phyloP scores from a whole-genome alignment of 2,888 invertebrate genomes.

The Pandemis corylana region DNA sequence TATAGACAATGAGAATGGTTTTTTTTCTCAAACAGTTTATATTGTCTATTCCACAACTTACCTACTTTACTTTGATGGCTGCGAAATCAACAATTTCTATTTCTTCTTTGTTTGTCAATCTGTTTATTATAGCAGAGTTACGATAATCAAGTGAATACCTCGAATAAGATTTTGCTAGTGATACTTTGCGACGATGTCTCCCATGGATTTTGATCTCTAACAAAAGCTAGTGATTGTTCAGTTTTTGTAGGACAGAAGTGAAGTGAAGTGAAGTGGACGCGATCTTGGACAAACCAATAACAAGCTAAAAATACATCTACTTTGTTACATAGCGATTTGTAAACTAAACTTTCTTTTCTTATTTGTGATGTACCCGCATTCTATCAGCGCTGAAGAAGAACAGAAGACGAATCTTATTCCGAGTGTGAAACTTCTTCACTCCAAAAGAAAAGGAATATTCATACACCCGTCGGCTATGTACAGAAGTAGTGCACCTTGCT shows the following conservation, averaged over 20 bases:
- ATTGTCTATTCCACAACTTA: background rate
- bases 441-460: conserved; percentile 95
- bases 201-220: conserved; percentile 81
- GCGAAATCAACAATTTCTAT: conserved; percentile 39
- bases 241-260: conserved; percentile 64
- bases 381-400: conserved; percentile 86
- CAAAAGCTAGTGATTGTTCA: conserved; percentile 59
- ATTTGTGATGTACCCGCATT: conserved; percentile 89
- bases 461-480: conserved; percentile 95
- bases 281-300: conserved; percentile 68
- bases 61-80: conserved; percentile 32
- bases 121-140: conserved; percentile 14
- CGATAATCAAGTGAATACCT: conserved; percentile 16
- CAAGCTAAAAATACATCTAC: conserved; percentile 75
- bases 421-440: conserved; percentile 89
- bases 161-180: conserved; percentile 38
- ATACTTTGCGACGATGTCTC: conserved; percentile 72
- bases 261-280: conserved; percentile 78
- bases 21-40: background rate
- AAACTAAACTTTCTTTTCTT: conserved; percentile 70
- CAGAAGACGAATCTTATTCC: conserved; percentile 83
- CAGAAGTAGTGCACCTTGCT: conserved; percentile 87
- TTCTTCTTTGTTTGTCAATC: conserved; percentile 43
- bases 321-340: conserved; percentile 67
- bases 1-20: conserved; percentile 11